Evolutionary conservation across 1,140 invertebrate species (phyloP), one percentile per base, ranked within the genome.

Genomic region (Neelides sp.): DNA sequence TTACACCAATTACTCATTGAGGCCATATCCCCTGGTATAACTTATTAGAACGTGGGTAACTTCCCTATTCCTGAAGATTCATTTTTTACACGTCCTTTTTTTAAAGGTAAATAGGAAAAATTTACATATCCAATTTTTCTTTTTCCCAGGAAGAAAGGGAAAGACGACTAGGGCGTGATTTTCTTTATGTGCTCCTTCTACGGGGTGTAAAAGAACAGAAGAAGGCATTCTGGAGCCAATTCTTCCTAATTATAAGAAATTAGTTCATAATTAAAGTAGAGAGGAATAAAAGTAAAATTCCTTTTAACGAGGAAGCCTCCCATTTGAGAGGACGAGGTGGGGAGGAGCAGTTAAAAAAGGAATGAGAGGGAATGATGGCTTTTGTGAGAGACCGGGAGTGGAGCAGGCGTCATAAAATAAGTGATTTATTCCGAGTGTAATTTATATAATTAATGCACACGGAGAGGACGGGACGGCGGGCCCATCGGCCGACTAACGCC

Each of bases 371-470:
- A 47, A 12, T 8, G 15, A n/a, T 34, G 34, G 32, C 17, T 22
- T 30, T 32, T 45, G 19, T 20, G 23, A 19, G 4, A 39, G 36
- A 10, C 17, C 17, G 12, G 36, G 30, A 37, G 41, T 13, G 28
- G 32, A 46, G 48, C 32, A 51, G 46, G 49, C 50, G 48, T 57
- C 51, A 53, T 57, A 57, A 57, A 57, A 57, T 57, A 53, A 57
- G 55, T 57, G 55, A 57, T 57, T 57, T 53, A 57, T 57, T 50
- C 46, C 36, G 27, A 45, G 39, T 53, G 51, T 57, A 57, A 57
- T 57, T 57, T 57, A 50, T 50, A 57, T 57, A 57, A 57, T 57
- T 57, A 57, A 57, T 57, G 55, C 55, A 57, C 45, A 47, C 49
- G 37, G 13, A 47, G 23, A 20, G 13, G 48, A 24, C n/a, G 7